These are phyloP conservation scores for Prunella fulvescens DNA, from an alignment of 2,113 vertebrate genomes.

Conservation along the genomic window DNA sequence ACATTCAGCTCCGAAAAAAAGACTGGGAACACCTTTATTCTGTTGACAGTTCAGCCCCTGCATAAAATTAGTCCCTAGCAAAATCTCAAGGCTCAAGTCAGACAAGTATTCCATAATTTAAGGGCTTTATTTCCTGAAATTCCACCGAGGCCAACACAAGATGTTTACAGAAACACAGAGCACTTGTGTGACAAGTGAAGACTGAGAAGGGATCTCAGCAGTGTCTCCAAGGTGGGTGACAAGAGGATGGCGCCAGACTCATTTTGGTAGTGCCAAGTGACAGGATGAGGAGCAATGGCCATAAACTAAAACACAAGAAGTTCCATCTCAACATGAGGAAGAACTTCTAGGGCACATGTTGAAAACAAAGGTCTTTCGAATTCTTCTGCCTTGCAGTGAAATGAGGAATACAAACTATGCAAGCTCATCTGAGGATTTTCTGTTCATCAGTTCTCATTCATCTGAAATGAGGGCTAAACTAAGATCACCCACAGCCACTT, in stretches of 20 bases:
- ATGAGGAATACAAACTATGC: background rate
- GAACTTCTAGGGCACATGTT: background rate
- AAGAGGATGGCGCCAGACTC: background rate
- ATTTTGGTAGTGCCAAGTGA: fast-evolving
- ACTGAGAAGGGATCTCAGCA: background rate
- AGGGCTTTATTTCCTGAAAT: background rate
- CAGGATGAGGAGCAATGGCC: background rate
- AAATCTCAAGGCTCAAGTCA: background rate
- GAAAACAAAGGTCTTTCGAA: background rate
- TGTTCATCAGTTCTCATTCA: background rate
- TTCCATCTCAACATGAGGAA: background rate
- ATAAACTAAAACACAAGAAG: background rate
- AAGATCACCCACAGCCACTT: background rate
- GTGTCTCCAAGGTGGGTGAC: background rate
- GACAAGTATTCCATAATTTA: background rate
- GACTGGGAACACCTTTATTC: background rate
- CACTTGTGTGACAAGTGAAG: background rate
- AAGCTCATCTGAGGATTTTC: background rate
- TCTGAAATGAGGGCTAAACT: background rate
- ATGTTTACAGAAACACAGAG: background rate
- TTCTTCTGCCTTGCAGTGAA: background rate
- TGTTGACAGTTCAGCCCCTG: background rate
- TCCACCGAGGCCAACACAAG: background rate
- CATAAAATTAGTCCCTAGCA: background rate
- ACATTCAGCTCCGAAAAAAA: background rate